Evolutionary conservation across 92 coral and sea anemone species (phyloP), one percentile per base, ranked within the genome.

Genomic region (Pocillopora meandrina): DNA sequence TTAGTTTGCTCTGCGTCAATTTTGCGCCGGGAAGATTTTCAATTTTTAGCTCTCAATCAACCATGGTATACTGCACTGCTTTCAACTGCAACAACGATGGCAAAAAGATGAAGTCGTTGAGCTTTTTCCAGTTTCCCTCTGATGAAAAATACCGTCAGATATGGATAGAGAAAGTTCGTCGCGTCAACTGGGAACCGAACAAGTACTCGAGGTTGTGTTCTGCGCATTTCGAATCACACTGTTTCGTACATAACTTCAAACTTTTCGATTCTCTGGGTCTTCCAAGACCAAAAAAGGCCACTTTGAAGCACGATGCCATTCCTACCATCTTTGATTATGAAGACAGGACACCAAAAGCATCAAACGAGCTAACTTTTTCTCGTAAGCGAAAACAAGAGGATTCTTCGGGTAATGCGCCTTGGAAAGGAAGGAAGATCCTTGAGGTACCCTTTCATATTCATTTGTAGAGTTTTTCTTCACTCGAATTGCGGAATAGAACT

Each of bases 261-360:
- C 57, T 81, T 14, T 36, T 71, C 19, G 85, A 81, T 12, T 81
- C 85, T 10, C 77, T 81, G 56, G 85, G 85, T 19, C 58, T 81
- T 11, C 77, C 85, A 81, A 70, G 31, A 26, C 85, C 85, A 58
- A 81, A 59, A n/a, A 81, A 81, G n/a, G 68, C 61, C n/a, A 10
- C 60, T 13, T 68, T 81, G 36, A 81, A 81, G 61, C 85, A 12
- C 35, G 85, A 71, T 52, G 85, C 85, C 13, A 20, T 81, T 81
- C 85, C 85, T 12, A 81, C 85, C 20, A 81, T 81, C 76, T 81
- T 81, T 42, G 85, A 81, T 71, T 81, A 81, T 42, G 85, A 81
- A 59, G 77, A 81, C 60, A 81, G 77, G 21, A 57, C 76, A 60
- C 5, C 76, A 16, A 81, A 81, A 81, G 69, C 77, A 49, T 34